Conservation (phyloP, 2,113 vertebrate species). For the Protobothrops flavoviridis region DNA sequence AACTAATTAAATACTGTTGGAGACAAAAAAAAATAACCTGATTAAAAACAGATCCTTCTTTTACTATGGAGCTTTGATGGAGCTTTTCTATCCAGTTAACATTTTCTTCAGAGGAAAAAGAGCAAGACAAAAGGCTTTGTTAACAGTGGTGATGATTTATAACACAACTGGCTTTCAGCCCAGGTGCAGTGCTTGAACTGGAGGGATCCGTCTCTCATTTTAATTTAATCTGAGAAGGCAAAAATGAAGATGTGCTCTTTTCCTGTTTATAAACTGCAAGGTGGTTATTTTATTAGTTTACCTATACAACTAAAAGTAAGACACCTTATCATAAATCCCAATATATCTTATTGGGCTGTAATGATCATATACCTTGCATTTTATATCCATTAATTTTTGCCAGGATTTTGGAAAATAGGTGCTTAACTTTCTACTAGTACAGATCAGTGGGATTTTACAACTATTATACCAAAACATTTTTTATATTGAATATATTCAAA, state of each 20-base stretch:
- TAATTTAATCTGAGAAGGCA: background rate
- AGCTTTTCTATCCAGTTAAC: constrained; percentile 25
- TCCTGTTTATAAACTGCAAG: background rate
- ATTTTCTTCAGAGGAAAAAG: constrained; percentile 30
- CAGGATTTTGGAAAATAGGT: background rate
- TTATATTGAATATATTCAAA: background rate
- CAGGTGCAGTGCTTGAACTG: background rate
- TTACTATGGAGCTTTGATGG: constrained; percentile 35
- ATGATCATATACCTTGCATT: background rate
- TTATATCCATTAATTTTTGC: background rate
- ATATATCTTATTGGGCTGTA: background rate
- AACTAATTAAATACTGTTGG: background rate
- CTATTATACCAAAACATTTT: background rate
- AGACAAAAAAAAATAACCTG: background rate
- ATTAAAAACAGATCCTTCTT: constrained; percentile 39
- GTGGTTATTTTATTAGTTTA: background rate
- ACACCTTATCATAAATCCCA: background rate
- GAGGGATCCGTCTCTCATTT: background rate
- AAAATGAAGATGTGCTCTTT: background rate
- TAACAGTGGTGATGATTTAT: constrained; percentile 14
- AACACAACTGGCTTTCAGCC: constrained; percentile 20
- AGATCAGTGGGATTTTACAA: background rate
- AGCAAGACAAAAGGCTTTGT: background rate
- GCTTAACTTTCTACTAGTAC: background rate
- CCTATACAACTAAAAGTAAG: background rate